Conservation (phyloP, 23 tunicate species). For the Halocynthia roretzi region DNA sequence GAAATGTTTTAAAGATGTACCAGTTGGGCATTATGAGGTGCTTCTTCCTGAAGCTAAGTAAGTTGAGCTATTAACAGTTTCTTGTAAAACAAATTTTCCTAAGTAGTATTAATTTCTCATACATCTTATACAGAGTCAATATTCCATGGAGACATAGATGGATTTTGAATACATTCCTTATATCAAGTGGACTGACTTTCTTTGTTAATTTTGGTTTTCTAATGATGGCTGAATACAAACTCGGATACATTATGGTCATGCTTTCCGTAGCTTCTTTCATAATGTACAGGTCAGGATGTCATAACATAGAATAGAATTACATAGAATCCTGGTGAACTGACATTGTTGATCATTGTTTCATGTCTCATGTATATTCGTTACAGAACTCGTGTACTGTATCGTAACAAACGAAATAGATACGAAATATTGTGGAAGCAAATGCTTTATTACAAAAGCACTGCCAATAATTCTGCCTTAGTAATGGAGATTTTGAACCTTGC, state of each 20-base stretch:
- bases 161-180: constrained; percentile 34
- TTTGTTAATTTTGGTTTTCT: constrained; percentile 63
- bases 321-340: neutral
- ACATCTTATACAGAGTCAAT: constrained; percentile 22
- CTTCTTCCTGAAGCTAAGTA: constrained; percentile 74
- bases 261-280: constrained; percentile 33
- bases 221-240: constrained; percentile 40
- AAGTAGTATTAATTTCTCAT: neutral
- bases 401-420: constrained; percentile 39
- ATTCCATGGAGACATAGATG: constrained; percentile 40
- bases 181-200: constrained; percentile 40
- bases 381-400: constrained; percentile 42
- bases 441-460: constrained; percentile 74
- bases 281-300: constrained; percentile 31
- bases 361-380: neutral
- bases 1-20: constrained; percentile 75
- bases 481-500: constrained; percentile 50
- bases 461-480: constrained; percentile 67
- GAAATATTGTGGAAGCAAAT: constrained; percentile 48
- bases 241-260: constrained; percentile 39
- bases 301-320: neutral
- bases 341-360: neutral
- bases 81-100: neutral
- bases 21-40: constrained; percentile 59
- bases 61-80: neutral